Base-by-base conservation (phyloP, 2,888 invertebrate genomes). In the Zele albiditarsus region DNA sequence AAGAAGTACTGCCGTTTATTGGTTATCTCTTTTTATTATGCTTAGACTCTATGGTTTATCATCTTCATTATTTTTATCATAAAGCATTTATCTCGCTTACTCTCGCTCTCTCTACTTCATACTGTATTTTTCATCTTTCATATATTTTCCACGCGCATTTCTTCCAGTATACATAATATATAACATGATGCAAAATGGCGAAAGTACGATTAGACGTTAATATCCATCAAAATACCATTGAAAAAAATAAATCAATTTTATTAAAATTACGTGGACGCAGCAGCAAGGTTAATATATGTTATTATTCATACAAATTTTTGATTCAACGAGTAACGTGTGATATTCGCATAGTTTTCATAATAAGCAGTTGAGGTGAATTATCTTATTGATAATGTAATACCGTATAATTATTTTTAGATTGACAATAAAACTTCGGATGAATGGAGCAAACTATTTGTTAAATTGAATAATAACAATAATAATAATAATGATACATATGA, bases 171-270 rank as follows among this genome's bases (percentile, higher is more conserved):
- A 60, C 28, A 6, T 14, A 60, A 60, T 10, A 60, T 60, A 6
- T 63, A 63, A 63, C 20, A 62, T 62, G 62, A 16, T 8, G 4
- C 2, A 53, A 82, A 82, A 85, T 85, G 85, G 82, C 84, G 71
- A 82, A 72, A 67, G 77, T 72, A 16, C 77, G 78, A 70, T 66
- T 67, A 31, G 78, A 78, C 46, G 67, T 78, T 57, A 74, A 73
- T 23, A 63, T 77, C 57, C 76, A 80, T 70, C 78, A 78, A 28
- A 84, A 86, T 42, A 84, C 83, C 10, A 33, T 80, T 42, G 75
- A 80, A 31, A 83, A 83, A 67, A 86, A 85, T 62, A 79, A 80
- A 60, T 80, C 66, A 38, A 80, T 83, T 31, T 72, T 86, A 33
- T 72, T 76, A 3, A 82, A 83, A 73, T 80, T 83, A 28, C 79